Percentiles rank a stretch among this genome's conserved stretches.
phyloP scores from a whole-genome alignment of 2,113 vertebrate species.

The Prionailurus bengalensis region DNA sequence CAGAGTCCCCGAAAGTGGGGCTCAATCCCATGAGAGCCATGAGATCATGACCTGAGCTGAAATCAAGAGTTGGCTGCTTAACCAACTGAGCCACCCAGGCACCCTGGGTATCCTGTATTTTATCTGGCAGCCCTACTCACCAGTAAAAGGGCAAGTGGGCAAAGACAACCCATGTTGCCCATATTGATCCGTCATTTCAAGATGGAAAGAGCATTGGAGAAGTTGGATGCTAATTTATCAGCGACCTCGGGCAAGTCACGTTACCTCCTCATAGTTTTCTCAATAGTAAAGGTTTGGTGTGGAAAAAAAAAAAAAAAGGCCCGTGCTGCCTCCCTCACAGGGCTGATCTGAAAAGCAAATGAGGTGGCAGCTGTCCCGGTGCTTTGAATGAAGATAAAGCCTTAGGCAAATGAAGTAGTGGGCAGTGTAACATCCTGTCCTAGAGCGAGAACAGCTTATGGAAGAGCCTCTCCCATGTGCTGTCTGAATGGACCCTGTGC shows the following conservation, averaged over 20 bases:
- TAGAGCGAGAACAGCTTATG: background rate
- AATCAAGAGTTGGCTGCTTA: no score
- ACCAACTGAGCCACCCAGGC: no score
- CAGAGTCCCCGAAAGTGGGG: no score
- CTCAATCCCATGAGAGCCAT: no score
- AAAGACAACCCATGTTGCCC: background rate
- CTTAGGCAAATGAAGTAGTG: background rate
- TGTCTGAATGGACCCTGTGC: background rate
- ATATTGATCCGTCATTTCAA: background rate
- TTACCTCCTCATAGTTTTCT: constrained; percentile 18
- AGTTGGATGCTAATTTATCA: background rate
- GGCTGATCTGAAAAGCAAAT: background rate
- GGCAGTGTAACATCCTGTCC: background rate
- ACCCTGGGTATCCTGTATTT: background rate
- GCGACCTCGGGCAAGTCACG: background rate
- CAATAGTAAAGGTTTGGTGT: background rate
- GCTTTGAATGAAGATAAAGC: background rate
- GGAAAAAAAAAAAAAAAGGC: background rate
- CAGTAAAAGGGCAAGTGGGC: background rate
- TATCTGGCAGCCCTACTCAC: background rate
- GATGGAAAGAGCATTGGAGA: background rate
- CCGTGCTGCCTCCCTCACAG: background rate
- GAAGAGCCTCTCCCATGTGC: background rate
- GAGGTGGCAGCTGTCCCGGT: background rate
- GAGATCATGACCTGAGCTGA: no score